These are phyloP conservation scores for Chlorodrepanis virens DNA, from an alignment of 2,113 vertebrate genomes.

Conservation along the genomic window DNA sequence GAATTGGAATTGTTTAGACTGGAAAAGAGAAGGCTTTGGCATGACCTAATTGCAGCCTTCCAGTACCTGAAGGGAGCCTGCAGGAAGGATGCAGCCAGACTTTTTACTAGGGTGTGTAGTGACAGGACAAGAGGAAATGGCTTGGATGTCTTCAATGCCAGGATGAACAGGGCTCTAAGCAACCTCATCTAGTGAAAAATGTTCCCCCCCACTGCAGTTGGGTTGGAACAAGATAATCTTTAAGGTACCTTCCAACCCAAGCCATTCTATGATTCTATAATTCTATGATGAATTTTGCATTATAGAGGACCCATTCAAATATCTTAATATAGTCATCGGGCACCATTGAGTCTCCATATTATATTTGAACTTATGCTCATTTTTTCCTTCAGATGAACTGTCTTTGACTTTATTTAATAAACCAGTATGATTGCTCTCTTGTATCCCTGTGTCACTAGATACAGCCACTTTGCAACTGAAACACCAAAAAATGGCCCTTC, in stretches of 20 bases:
- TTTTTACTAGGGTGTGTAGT: fast-evolving
- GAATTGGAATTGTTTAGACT: fast-evolving
- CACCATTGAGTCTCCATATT: background rate
- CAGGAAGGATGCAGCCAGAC: background rate
- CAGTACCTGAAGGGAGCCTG: background rate
- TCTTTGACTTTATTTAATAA: background rate
- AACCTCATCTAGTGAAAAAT: background rate
- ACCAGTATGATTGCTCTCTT: background rate
- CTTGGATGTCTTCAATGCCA: background rate
- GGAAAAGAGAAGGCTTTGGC: background rate
- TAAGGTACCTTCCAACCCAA: background rate
- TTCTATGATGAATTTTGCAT: background rate
- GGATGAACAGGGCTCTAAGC: background rate
- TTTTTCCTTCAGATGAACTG: background rate
- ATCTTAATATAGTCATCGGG: background rate
- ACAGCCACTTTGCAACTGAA: background rate
- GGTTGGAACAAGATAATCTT: background rate
- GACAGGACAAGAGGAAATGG: background rate
- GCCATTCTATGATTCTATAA: background rate
- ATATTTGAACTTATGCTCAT: background rate
- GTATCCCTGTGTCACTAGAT: background rate
- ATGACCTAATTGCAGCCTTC: background rate
- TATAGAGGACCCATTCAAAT: background rate
- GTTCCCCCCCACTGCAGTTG: background rate
- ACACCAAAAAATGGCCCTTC: background rate